phyloP scores from a whole-genome alignment of 30 jellyfish, hydroid and myxozoan genomes.

The Cassiopea andromeda region DNA sequence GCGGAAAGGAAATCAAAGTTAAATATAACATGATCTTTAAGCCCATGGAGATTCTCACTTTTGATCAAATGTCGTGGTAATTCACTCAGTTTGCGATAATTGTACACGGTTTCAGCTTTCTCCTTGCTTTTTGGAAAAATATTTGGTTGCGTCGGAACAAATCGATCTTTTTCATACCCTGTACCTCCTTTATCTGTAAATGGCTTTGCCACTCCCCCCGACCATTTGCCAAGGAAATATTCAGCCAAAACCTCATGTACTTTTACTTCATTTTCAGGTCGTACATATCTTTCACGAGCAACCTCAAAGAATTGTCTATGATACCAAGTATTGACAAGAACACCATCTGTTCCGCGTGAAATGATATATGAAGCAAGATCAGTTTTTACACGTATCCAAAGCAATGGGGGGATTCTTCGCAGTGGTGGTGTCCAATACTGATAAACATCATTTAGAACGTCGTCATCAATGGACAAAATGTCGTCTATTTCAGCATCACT shows the following conservation, averaged over 20 bases:
- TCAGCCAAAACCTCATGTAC: conserved; percentile 73
- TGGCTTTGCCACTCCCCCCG: conserved; percentile 70
- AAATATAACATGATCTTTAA: conserved; percentile 62
- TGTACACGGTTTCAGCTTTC: conserved; percentile 45
- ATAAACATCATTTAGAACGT: conserved; percentile 85
- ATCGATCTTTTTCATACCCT: conserved; percentile 71
- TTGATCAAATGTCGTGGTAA: conserved; percentile 82
- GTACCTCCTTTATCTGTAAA: conserved; percentile 70
- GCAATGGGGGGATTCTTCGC: conserved; percentile 85
- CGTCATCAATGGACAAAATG: conserved; percentile 85
- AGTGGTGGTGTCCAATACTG: conserved; percentile 98
- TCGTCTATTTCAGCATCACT: conserved; percentile 91
- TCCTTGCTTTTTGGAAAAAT: conserved; percentile 49
- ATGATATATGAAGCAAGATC: conserved; percentile 91
- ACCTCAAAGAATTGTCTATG: conserved; percentile 90
- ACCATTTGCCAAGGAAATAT: conserved; percentile 86
- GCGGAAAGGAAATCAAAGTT: conserved; percentile 76
- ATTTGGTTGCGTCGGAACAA: conserved; percentile 85
- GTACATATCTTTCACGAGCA: conserved; percentile 79
- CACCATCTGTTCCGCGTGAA: conserved; percentile 84
- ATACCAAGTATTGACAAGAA: conserved; percentile 86
- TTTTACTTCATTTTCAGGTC: conserved; percentile 37
- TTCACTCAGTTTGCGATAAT: conserved; percentile 80
- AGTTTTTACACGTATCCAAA: conserved; percentile 81
- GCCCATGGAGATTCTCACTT: conserved; percentile 39